A percentile compares a stretch with the other conserved stretches of the same genome.
Evolutionary conservation across 2,113 vertebrate genomes (phyloP).

Genomic region (Coptodon rendalli): DNA sequence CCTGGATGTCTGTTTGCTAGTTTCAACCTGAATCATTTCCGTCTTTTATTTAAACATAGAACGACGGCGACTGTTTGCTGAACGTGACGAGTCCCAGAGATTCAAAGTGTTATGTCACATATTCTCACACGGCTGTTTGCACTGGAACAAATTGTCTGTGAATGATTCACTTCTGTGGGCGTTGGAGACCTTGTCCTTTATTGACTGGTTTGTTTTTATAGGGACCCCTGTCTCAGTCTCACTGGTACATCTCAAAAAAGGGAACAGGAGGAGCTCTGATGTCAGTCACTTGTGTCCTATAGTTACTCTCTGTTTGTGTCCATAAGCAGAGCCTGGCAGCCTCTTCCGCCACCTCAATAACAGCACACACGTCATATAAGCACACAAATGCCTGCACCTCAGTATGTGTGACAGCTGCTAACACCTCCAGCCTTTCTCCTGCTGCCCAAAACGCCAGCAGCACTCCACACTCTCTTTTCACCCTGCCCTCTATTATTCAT

Average conservation of each 20-base stretch:
- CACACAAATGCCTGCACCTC: not conserved
- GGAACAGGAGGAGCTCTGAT: not conserved
- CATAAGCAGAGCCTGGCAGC: not conserved
- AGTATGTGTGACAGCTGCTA: not conserved
- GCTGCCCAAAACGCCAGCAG: not conserved
- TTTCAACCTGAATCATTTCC: not conserved
- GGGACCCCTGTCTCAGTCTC: not conserved
- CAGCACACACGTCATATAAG: not conserved
- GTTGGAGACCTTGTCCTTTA: conserved; percentile 26
- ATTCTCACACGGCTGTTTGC: conserved; percentile 2
- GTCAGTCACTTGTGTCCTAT: not conserved
- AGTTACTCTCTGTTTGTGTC: not conserved
- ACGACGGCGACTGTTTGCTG: not conserved
- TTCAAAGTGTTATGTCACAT: not conserved
- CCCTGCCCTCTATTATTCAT: not conserved
- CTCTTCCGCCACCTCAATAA: not conserved
- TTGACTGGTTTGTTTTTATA: not conserved
- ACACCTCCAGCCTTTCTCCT: conserved; percentile 34
- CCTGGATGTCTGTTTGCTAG: not conserved
- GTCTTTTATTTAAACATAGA: not conserved
- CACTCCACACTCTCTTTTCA: not conserved
- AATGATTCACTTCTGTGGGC: conserved; percentile 20
- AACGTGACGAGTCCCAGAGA: not conserved
- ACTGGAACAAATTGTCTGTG: conserved; percentile 1
- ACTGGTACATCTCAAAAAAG: not conserved